Conservation (phyloP, 2,113 vertebrate genomes). For the Engystomops pustulosus region DNA sequence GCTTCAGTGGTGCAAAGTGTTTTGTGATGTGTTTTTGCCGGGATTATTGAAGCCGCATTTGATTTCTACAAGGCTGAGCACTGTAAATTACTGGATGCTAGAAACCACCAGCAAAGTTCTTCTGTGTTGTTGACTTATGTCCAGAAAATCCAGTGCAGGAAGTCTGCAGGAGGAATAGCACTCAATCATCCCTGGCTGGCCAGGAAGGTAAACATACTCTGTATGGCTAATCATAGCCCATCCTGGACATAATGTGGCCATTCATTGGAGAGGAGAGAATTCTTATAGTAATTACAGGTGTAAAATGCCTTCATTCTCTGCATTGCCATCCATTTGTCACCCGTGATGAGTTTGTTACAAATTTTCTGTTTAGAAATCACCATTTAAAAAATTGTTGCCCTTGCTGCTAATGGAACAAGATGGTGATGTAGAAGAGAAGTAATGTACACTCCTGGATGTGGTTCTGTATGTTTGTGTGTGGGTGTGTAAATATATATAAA, state of each 20-base stretch:
- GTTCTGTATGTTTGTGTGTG: too few relatives aligned
- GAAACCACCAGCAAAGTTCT: constrained; percentile 40
- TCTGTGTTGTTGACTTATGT: constrained; percentile 34
- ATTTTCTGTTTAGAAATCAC: neutral
- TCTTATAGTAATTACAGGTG: constrained; percentile 38
- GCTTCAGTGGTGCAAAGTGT: constrained; percentile 29
- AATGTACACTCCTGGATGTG: neutral
- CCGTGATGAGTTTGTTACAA: neutral
- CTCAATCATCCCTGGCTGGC: constrained; percentile 42
- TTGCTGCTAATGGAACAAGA: neutral
- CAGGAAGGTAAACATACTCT: constrained; percentile 28
- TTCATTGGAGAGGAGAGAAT: constrained; percentile 31
- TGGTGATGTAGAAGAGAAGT: neutral
- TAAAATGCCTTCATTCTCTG: neutral
- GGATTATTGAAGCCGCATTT: constrained; percentile 39
- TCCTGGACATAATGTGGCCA: constrained; percentile 23
- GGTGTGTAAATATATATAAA: too few relatives aligned
- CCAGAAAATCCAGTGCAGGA: constrained; percentile 15
- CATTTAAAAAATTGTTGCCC: neutral
- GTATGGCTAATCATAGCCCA: constrained; percentile 26
- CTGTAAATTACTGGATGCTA: constrained; percentile 23
- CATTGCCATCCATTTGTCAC: neutral
- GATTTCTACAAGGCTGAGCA: constrained; percentile 30
- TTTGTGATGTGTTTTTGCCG: constrained; percentile 34
- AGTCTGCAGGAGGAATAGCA: constrained; percentile 31